Evolutionary conservation across 2,888 invertebrate species (phyloP).

Genomic region (Oscheius onirici): DNA sequence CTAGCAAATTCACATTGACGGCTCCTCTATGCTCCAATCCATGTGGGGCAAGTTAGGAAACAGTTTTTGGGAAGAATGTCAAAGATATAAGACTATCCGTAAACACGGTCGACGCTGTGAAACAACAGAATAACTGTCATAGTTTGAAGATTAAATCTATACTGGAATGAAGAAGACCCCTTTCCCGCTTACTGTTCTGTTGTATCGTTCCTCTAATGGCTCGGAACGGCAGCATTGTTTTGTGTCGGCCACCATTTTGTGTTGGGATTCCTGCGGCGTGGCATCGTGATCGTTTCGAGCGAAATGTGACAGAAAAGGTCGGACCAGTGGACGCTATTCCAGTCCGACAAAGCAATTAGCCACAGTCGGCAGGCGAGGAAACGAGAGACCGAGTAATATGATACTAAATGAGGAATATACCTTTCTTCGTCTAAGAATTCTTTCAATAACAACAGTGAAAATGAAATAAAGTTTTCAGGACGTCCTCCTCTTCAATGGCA

Average conservation of each 20-base stretch:
- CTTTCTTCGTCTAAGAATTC: background rate
- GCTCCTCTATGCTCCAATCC: too few species aligned
- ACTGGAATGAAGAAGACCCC: too few species aligned
- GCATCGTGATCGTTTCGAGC: conserved; percentile 30
- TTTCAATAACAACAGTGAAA: background rate
- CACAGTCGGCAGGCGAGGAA: conserved; percentile 9
- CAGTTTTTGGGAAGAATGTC: too few species aligned
- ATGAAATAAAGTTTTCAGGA: background rate
- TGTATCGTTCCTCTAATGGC: background rate
- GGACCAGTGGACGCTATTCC: conserved; percentile 12
- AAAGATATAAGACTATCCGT: too few species aligned
- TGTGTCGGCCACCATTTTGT: background rate
- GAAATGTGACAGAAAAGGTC: conserved; percentile 34
- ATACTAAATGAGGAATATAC: background rate
- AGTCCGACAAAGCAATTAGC: conserved; percentile 30
- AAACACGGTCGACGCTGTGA: too few species aligned
- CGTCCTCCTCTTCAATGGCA: conserved; percentile 4
- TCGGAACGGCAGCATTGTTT: conserved; percentile 14
- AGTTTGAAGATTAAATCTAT: too few species aligned
- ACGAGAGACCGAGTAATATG: background rate
- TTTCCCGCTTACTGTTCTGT: too few species aligned
- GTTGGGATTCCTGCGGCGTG: conserved; percentile 17
- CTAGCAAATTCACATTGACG: too few species aligned
- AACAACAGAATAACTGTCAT: too few species aligned
- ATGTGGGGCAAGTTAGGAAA: too few species aligned